A percentile compares a stretch with the other conserved stretches of the same genome.
These are phyloP conservation scores for Acanthopagrus latus DNA, from an alignment of 2,797 vertebrate species.

Conservation along the genomic window DNA sequence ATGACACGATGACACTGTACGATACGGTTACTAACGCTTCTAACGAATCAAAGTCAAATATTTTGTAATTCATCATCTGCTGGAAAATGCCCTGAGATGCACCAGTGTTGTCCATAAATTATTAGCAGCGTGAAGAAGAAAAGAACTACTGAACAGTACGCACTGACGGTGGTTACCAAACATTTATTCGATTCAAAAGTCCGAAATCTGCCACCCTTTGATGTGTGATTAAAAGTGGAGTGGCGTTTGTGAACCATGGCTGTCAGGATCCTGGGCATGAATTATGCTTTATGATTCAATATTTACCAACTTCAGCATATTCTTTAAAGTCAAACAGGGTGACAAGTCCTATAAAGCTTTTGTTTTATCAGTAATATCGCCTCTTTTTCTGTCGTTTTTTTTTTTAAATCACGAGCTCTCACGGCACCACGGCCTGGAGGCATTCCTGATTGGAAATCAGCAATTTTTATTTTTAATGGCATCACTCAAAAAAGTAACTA, in stretches of 20 bases:
- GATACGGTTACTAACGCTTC: constrained; percentile 14
- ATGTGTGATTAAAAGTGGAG: background rate
- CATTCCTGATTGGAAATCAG: background rate
- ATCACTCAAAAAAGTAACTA: background rate
- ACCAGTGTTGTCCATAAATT: constrained; percentile 8
- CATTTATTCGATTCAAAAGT: background rate
- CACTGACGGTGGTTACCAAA: background rate
- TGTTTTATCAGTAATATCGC: background rate
- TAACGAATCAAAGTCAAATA: constrained; percentile 20
- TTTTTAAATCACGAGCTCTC: background rate
- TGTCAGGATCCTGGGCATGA: background rate
- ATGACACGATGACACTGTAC: constrained; percentile 27
- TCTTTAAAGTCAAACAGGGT: background rate
- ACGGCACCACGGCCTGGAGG: too few relatives aligned
- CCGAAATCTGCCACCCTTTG: background rate
- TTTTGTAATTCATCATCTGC: constrained; percentile 25
- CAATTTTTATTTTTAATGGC: background rate
- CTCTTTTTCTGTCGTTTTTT: background rate
- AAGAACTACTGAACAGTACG: background rate
- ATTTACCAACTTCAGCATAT: background rate
- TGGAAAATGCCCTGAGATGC: background rate
- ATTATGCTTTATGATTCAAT: background rate
- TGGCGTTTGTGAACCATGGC: background rate
- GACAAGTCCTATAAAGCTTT: background rate
- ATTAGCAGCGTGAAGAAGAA: constrained; percentile 3